Evolutionary conservation across 2,113 vertebrate species (phyloP).

Genomic region (Daubentonia madagascariensis): DNA sequence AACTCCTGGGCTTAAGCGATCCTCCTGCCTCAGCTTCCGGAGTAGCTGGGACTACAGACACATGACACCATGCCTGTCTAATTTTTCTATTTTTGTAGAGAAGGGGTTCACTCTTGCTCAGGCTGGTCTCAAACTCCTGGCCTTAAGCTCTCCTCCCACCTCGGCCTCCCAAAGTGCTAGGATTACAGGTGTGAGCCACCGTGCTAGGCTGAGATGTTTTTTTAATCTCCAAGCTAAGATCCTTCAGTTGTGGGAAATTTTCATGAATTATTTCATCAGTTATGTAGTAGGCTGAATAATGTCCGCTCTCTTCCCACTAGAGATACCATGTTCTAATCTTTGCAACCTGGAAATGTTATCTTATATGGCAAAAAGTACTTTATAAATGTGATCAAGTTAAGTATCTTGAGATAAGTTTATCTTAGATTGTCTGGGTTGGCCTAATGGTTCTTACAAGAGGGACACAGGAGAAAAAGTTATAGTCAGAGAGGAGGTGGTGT

Average conservation of each 20-base stretch:
- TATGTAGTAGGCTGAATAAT: background rate
- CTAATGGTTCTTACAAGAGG: background rate
- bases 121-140: too few relatives aligned
- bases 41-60: too few relatives aligned
- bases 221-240: background rate
- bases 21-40: too few relatives aligned
- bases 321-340: background rate
- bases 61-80: too few relatives aligned
- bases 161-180: too few relatives aligned
- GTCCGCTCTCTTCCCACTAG: background rate
- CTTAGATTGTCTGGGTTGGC: background rate
- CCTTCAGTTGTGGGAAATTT: background rate
- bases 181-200: too few relatives aligned
- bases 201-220: too few relatives aligned
- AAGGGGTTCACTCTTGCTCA: too few relatives aligned
- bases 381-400: background rate
- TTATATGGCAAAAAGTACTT: background rate
- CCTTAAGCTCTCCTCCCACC: too few relatives aligned
- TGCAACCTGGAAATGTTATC: background rate
- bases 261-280: background rate
- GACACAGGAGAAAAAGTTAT: background rate
- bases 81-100: too few relatives aligned
- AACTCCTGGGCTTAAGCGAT: too few relatives aligned
- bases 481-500: background rate
- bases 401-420: background rate